Base-by-base conservation (phyloP, 2,888 invertebrate genomes). In the Andrena bucephala region DNA sequence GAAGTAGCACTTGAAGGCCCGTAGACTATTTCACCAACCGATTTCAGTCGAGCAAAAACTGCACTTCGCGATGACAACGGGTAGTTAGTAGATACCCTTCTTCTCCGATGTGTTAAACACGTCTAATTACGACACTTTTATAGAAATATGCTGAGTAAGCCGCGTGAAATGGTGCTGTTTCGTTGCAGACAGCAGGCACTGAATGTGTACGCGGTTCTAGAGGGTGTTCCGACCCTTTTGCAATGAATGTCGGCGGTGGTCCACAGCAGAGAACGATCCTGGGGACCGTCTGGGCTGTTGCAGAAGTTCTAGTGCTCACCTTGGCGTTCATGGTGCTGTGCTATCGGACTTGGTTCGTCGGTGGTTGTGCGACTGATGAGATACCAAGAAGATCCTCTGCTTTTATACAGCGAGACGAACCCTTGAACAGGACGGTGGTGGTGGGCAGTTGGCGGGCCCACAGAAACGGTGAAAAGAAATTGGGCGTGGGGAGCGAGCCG, bases 301-400 rank as follows among this genome's bases (percentile, higher is more conserved):
- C 8, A 77, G 20, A 69, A 6, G 33, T 29, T 33, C 16, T 13
- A 20, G 24, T 63, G 68, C 84, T 84, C 84, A 93, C 93, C 93
- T 93, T 93, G 70, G 91, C 82, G 87, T 92, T 89, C 93, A 93
- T 93, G 90, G 76, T 91, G 90, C 88, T 89, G 89, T 84, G 63
- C 71, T 70, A 80, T 76, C 70, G 81, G 87, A 87, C 83, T 89
- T 81, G 89, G 81, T 89, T 89, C 86, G 90, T 87, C 80, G 57
- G 85, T 78, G 60, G 81, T 81, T 89, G 92, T 89, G 90, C 89
- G 89, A 93, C 93, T 93, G 92, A 91, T 88, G 93, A 90, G 62
- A 77, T 84, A 87, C 83, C 76, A 72, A 76, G 91, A 90, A 87
- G 90, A 91, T 81, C 85, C 81, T 81, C 90, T 85, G 89, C 92